These are phyloP conservation scores for Scomber colias DNA, from an alignment of 2,113 vertebrate species.

Conservation along the genomic window DNA sequence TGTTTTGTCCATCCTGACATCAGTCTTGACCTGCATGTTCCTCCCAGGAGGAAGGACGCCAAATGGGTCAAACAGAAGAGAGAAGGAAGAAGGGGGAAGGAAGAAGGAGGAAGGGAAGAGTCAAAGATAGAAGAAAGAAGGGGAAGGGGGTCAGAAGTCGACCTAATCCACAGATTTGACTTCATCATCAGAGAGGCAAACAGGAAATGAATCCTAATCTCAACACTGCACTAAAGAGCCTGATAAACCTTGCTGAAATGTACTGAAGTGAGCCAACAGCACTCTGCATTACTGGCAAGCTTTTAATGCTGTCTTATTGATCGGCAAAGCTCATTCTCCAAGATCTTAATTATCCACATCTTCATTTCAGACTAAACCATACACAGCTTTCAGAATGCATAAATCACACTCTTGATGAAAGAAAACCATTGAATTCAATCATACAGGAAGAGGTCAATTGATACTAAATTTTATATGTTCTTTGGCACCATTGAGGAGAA, in stretches of 20 bases:
- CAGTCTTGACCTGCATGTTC: conserved; percentile 13
- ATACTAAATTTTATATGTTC: neutral
- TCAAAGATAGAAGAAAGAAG: conserved; percentile 13
- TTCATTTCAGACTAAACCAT: neutral
- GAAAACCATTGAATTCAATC: neutral
- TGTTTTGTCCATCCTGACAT: conserved; percentile 1
- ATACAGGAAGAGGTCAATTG: neutral
- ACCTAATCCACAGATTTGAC: conserved; percentile 71
- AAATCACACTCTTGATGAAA: neutral
- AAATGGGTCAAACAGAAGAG: conserved; percentile 45
- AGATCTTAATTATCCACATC: neutral
- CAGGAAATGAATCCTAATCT: conserved; percentile 70
- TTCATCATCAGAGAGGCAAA: conserved; percentile 51
- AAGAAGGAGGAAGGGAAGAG: conserved; percentile 14
- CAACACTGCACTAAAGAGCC: neutral
- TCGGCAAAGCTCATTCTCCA: neutral
- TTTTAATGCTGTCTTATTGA: neutral
- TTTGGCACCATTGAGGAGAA: neutral
- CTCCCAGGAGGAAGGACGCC: conserved; percentile 36
- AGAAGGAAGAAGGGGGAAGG: conserved; percentile 6
- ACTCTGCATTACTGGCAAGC: conserved; percentile 11
- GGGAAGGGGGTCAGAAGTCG: conserved; percentile 43
- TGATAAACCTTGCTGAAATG: conserved; percentile 23
- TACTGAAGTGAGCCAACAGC: conserved; percentile 10
- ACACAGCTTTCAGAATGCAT: neutral